phyloP scores from a whole-genome alignment of 1,140 invertebrate species.

The Gryon sp. region DNA sequence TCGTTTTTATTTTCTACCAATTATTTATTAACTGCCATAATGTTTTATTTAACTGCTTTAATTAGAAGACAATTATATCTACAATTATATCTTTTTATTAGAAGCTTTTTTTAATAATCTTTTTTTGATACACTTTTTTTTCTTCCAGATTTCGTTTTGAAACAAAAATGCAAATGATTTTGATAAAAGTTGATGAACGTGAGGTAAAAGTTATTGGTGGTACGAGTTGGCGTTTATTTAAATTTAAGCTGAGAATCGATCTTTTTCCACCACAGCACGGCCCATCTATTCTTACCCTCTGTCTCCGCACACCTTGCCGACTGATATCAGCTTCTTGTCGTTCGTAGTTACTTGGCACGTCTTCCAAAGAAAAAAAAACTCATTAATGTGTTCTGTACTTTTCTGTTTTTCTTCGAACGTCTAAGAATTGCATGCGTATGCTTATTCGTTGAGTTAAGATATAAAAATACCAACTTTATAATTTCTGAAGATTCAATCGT shows the following conservation, averaged over 20 bases:
- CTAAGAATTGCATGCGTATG: slow-evolving; percentile 31
- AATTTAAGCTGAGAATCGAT: slow-evolving; percentile 77
- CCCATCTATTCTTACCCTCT: slow-evolving; percentile 62
- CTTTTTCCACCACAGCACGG: slow-evolving; percentile 62
- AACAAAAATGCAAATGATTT: slow-evolving; percentile 32
- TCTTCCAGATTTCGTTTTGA: neutral
- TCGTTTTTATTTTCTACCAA: too few species aligned
- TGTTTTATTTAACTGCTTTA: too few species aligned
- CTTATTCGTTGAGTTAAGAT: slow-evolving; percentile 32
- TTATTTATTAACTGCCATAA: too few species aligned
- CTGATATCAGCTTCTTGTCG: slow-evolving; percentile 73
- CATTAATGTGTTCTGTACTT: slow-evolving; percentile 76
- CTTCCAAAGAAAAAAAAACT: slow-evolving; percentile 77
- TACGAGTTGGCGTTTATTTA: slow-evolving; percentile 76
- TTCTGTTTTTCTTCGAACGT: slow-evolving; percentile 52
- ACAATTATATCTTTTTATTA: too few species aligned
- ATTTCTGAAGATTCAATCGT: neutral
- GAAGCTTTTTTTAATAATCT: too few species aligned
- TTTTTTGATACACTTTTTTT: too few species aligned
- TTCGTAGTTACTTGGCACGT: slow-evolving; percentile 70
- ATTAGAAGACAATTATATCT: too few species aligned
- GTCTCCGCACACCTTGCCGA: slow-evolving; percentile 61
- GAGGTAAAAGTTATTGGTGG: slow-evolving; percentile 69
- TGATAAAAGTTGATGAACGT: slow-evolving; percentile 57
- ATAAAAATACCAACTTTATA: slow-evolving; percentile 22